Conservation (phyloP, 1,140 invertebrate genomes). For the Amyelois transitella region DNA sequence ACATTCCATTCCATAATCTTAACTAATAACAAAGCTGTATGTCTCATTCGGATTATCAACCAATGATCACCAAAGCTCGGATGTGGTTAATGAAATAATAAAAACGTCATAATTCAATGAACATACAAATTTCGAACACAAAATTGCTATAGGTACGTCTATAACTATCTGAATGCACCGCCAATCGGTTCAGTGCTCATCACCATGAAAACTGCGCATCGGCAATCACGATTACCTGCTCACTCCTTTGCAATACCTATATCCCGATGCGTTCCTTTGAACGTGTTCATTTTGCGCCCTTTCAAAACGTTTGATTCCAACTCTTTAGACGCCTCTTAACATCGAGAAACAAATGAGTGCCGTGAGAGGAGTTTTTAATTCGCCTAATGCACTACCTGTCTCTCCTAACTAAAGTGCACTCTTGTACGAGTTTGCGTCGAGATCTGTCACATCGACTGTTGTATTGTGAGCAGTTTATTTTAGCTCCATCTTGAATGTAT, state of each 20-base stretch:
- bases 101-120: not conserved
- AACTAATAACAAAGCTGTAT: no score
- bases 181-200: slow-evolving; percentile 20
- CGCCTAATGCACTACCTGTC: slow-evolving; percentile 63
- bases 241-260: slow-evolving; percentile 34
- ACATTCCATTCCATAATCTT: no score
- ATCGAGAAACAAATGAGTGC: slow-evolving; percentile 51
- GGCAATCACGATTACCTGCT: slow-evolving; percentile 43
- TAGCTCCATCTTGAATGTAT: slow-evolving; percentile 45
- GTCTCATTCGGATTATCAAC: no score
- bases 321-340: slow-evolving; percentile 49
- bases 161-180: not conserved
- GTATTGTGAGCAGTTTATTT: slow-evolving; percentile 57
- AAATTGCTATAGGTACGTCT: not conserved
- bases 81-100: no score
- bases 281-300: slow-evolving; percentile 55
- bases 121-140: not conserved
- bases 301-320: slow-evolving; percentile 61
- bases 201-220: slow-evolving; percentile 43
- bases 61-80: no score
- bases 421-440: slow-evolving; percentile 36
- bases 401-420: slow-evolving; percentile 51
- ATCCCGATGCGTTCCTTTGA: slow-evolving; percentile 51
- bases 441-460: slow-evolving; percentile 55
- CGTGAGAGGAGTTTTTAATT: slow-evolving; percentile 63